Percentiles rank a stretch among this genome's conserved stretches.
Conservation (phyloP, 2,888 invertebrate genomes). For the Nipponacmea schrenckii region DNA sequence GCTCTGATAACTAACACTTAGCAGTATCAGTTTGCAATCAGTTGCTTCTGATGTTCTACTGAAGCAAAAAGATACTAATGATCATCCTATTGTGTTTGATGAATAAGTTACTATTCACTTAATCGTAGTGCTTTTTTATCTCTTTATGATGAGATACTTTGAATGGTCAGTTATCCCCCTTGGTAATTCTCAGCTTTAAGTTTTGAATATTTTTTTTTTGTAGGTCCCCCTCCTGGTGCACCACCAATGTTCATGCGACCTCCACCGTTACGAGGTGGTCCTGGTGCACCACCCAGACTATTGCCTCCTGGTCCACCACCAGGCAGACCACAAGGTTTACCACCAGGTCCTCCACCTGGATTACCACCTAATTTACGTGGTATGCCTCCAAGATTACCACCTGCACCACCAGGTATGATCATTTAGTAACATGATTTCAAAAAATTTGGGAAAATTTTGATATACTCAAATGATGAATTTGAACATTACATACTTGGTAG, state of each 20-base stretch:
- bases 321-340: conserved; percentile 63
- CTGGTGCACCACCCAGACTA: conserved; percentile 61
- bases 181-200: no score
- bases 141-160: no score
- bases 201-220: conserved; percentile 31
- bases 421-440: not conserved
- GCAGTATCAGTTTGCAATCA: no score
- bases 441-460: no score
- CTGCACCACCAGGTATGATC: conserved; percentile 73
- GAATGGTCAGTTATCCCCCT: no score
- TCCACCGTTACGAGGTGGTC: conserved; percentile 51
- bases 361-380: conserved; percentile 60
- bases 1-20: no score
- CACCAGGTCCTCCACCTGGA: conserved; percentile 65
- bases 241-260: conserved; percentile 70
- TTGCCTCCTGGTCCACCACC: conserved; percentile 67
- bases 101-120: no score
- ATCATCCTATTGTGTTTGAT: no score
- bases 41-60: no score
- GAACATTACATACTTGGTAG: not conserved
- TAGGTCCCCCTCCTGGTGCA: conserved; percentile 71
- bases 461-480: not conserved
- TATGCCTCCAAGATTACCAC: conserved; percentile 70
- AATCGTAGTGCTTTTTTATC: no score
- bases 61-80: no score